Evolutionary conservation across 2,888 invertebrate genomes (phyloP).

Genomic region (Polydrusus pterygomalis): DNA sequence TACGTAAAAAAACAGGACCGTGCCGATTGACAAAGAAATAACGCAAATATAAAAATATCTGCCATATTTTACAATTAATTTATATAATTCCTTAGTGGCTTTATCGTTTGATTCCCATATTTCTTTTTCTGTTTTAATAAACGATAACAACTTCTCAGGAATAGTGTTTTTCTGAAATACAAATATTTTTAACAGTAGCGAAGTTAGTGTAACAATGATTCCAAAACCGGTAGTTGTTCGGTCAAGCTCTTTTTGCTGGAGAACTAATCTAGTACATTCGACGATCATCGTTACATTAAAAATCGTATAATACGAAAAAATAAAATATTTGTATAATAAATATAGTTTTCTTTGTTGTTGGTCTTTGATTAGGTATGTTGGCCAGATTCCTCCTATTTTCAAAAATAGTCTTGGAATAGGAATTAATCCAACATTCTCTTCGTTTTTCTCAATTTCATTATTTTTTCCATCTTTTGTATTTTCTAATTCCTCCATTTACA

Average conservation of each 20-base stretch:
- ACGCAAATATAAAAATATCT: conserved; percentile 5
- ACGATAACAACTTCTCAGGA: background rate
- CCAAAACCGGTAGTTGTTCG: background rate
- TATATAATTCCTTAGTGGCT: background rate
- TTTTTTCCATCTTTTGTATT: background rate
- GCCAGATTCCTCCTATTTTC: conserved; percentile 23
- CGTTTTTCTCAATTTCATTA: background rate
- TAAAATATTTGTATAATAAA: conserved; percentile 2
- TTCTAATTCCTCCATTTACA: too few relatives aligned
- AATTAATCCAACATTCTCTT: background rate
- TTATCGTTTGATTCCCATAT: background rate
- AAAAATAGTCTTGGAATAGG: background rate
- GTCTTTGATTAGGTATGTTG: background rate
- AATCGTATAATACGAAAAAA: background rate
- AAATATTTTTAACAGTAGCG: background rate
- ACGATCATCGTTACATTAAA: background rate
- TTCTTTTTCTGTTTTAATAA: background rate
- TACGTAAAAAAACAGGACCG: background rate
- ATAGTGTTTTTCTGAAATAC: conserved; percentile 8
- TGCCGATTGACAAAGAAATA: background rate
- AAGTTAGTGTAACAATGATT: background rate
- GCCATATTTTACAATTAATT: background rate
- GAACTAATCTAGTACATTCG: background rate
- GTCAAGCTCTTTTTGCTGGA: background rate
- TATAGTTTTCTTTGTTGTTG: background rate